Percentiles rank a stretch among this genome's conserved stretches.
Conservation (phyloP, 2,888 invertebrate genomes). For the Cerceris ruficornis region DNA sequence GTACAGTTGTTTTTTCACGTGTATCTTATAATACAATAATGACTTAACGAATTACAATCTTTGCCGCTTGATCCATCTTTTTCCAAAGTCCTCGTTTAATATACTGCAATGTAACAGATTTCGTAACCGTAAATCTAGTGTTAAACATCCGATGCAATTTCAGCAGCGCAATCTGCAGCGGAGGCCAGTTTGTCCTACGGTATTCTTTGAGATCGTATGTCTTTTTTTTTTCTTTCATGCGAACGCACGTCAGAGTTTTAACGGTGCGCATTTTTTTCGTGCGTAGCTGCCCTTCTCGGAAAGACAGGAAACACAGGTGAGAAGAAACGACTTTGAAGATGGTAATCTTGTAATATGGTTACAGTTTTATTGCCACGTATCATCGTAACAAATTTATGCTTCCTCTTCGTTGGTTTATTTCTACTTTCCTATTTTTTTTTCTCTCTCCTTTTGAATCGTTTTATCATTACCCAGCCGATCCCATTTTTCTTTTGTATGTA, state of each 20-base stretch:
- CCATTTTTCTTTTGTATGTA: neutral
- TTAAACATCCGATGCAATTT: neutral
- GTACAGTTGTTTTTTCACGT: no score
- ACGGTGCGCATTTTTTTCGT: conserved; percentile 67
- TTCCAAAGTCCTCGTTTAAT: no score
- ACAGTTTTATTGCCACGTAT: conserved; percentile 15
- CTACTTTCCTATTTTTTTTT: neutral
- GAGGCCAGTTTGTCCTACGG: neutral
- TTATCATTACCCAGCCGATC: neutral
- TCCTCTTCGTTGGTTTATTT: conserved; percentile 1
- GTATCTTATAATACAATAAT: no score
- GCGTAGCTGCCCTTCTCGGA: conserved; percentile 80
- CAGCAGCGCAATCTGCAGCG: neutral
- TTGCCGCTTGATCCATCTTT: no score
- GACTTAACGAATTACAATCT: no score
- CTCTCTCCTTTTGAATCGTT: no score
- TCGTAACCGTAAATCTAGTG: no score
- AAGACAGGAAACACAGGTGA: conserved; percentile 82
- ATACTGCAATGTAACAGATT: no score
- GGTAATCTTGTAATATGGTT: conserved; percentile 10
- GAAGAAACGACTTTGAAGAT: conserved; percentile 57
- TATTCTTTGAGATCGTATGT: conserved; percentile 3
- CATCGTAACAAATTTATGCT: conserved; percentile 8
- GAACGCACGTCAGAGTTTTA: conserved; percentile 57
- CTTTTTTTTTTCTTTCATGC: conserved; percentile 25